Percentiles rank a stretch among this genome's conserved stretches.
Conservation (phyloP, 2,888 invertebrate genomes). For the Gari tellinella region DNA sequence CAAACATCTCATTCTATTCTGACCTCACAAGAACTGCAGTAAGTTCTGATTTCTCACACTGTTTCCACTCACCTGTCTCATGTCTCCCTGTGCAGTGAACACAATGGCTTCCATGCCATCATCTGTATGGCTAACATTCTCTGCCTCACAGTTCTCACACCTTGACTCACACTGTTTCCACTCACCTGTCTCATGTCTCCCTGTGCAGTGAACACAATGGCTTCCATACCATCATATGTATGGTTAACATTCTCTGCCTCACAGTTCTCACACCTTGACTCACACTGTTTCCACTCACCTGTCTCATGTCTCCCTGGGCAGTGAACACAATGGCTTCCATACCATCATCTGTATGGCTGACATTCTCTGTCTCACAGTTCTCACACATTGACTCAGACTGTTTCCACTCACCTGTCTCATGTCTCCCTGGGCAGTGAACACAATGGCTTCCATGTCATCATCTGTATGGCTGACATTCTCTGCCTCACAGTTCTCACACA, state of each 20-base stretch:
- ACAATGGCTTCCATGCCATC: slow-evolving; percentile 98
- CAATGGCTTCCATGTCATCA: slow-evolving; percentile 97
- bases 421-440: slow-evolving; percentile 99
- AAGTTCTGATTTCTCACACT: too few species aligned
- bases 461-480: slow-evolving; percentile 92
- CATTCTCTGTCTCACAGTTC: slow-evolving; percentile 89
- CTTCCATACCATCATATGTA: slow-evolving; percentile 96
- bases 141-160: slow-evolving; percentile 91
- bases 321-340: slow-evolving; percentile 98
- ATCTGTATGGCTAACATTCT: slow-evolving; percentile 91
- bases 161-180: too few species aligned
- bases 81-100: slow-evolving; percentile 99
- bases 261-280: too few species aligned
- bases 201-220: slow-evolving; percentile 98
- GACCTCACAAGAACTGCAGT: too few species aligned
- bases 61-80: slow-evolving; percentile 95
- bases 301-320: slow-evolving; percentile 99
- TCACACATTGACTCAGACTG: too few species aligned
- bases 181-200: slow-evolving; percentile 98
- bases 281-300: too few species aligned
- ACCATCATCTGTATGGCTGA: slow-evolving; percentile 95
- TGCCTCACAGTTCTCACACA: slow-evolving; percentile 90
- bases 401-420: slow-evolving; percentile 96
- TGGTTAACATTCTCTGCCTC: slow-evolving; percentile 90
- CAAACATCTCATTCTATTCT: too few species aligned